Evolutionary conservation across 2,113 vertebrate species (phyloP), one percentile per base, ranked within the genome.

Genomic region (Barbus barbus): DNA sequence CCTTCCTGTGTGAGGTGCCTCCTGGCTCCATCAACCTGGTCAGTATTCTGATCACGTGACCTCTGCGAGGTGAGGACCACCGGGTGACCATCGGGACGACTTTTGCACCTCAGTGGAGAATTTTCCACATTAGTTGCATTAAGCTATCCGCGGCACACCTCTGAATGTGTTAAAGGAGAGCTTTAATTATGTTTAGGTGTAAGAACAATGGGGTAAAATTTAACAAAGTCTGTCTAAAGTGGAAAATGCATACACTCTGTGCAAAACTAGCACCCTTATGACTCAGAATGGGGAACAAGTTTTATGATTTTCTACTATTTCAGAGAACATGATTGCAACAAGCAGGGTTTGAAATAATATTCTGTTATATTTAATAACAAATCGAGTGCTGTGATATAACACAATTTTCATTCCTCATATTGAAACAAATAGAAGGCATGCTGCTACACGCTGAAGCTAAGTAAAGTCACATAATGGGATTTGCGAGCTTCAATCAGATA

Each of bases 121-220:
- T 90, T 92, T 92, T 92, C 91, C 91, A 90, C 92, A 91, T 92
- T 89, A 91, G 86, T 65, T 69, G 24, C 11, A 79, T 86, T 84
- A 87, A 83, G 86, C 88, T 86, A 86, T 86, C 78, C 72, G 58
- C 72, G 28, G 73, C 71, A 75, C 82, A 56, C 82, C 76, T 81
- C 60, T 76, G 87, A 88, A 88, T 88, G 84, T 86, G 86, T 86
- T 88, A 86, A 65, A 48, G 65, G 48, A 46, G 51, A 36, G 48
- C 74, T 73, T 83, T 85, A 87, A 74, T 53, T 36, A n/a, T 31
- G 69, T 78, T 41, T 56, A 24, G 18, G 71, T 12, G 31, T 53
- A 84, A 44, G 28, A 60, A 78, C 18, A 33, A 36, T 20, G 24
- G 65, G 82, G 78, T 77, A 58, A 76, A 76, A 72, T 85, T 75